Percentiles rank a stretch among this genome's conserved stretches.
These are phyloP conservation scores for Toxostoma redivivum DNA, from an alignment of 2,113 vertebrate genomes.

Conservation along the genomic window DNA sequence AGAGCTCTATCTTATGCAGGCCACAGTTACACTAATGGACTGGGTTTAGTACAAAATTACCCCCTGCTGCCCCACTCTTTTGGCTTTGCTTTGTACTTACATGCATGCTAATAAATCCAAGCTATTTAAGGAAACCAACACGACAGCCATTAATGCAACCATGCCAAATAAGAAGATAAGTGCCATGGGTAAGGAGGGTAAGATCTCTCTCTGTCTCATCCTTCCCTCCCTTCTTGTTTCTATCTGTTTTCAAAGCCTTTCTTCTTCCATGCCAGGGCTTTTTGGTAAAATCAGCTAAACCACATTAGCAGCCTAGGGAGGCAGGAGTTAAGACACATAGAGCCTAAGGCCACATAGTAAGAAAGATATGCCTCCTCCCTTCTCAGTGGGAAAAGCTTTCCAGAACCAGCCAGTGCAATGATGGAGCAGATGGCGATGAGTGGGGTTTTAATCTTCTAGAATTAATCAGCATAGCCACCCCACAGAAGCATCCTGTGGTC, in stretches of 20 bases:
- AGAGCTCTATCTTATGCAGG: neutral
- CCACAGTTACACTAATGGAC: neutral
- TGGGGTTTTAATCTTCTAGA: neutral
- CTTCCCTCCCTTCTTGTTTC: neutral
- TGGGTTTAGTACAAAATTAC: neutral
- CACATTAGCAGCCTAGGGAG: neutral
- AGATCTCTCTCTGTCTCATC: neutral
- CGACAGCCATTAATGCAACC: neutral
- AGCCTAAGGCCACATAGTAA: constrained; percentile 53
- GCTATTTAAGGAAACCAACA: neutral
- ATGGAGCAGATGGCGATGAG: neutral
- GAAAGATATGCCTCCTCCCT: neutral
- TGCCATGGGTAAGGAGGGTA: neutral
- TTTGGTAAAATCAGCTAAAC: neutral
- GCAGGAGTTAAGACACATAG: constrained; percentile 41
- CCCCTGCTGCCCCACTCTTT: neutral
- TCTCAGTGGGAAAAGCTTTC: neutral
- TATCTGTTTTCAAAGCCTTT: neutral
- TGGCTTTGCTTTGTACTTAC: neutral
- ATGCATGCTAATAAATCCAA: neutral
- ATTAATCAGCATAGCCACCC: neutral
- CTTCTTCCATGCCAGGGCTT: neutral
- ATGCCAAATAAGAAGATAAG: neutral
- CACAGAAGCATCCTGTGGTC: neutral
- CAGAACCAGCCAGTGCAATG: neutral